Evolutionary conservation across 2,888 invertebrate genomes (phyloP).

Genomic region (Magallana nippona): DNA sequence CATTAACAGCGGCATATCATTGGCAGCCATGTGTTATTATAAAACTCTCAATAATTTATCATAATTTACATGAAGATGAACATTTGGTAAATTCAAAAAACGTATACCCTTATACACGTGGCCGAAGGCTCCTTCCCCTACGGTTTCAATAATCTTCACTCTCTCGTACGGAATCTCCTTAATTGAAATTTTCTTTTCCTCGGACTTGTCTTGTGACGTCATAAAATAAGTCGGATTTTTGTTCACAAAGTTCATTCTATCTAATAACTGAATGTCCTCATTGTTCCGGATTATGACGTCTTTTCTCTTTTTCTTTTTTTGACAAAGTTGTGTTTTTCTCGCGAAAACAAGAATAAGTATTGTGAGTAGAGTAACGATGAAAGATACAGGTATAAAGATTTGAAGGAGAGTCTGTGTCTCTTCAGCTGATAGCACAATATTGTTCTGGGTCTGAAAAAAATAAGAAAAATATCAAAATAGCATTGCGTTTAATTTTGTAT

Average conservation of each 20-base stretch:
- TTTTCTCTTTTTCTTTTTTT: constrained; percentile 57
- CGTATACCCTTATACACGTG: constrained; percentile 91
- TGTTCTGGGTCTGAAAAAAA: constrained; percentile 32
- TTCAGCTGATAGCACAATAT: not conserved
- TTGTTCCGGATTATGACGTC: constrained; percentile 65
- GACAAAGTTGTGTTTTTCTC: constrained; percentile 56
- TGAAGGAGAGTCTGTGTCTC: constrained; percentile 52
- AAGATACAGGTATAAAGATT: constrained; percentile 64
- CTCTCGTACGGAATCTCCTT: constrained; percentile 81
- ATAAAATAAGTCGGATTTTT: constrained; percentile 76
- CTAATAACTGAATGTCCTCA: constrained; percentile 73
- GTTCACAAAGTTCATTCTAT: constrained; percentile 74
- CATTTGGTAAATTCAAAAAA: not conserved
- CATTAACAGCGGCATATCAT: no score
- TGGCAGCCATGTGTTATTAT: no score
- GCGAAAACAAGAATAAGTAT: constrained; percentile 60
- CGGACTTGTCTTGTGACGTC: constrained; percentile 54
- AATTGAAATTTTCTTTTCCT: constrained; percentile 57
- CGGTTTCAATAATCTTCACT: constrained; percentile 86
- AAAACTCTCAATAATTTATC: no score
- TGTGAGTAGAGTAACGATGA: constrained; percentile 58
- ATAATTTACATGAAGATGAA: no score
- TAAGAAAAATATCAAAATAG: not conserved
- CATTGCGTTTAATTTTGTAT: not conserved
- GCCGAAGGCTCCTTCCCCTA: constrained; percentile 93